Evolutionary conservation across 2,113 vertebrate genomes (phyloP).

Genomic region (Epinephelus lanceolatus): DNA sequence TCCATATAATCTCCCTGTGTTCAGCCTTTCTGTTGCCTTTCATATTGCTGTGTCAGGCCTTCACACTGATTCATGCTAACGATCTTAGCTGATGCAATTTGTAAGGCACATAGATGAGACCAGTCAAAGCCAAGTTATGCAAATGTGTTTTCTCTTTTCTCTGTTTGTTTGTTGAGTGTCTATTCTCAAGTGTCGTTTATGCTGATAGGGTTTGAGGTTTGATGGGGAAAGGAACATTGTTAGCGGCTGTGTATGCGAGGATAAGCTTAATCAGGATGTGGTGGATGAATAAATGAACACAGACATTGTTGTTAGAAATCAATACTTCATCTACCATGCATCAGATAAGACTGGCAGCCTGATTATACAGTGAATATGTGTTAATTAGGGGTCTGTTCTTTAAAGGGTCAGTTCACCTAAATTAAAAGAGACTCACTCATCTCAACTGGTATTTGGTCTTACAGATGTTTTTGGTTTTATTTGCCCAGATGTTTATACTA

Average conservation of each 20-base stretch:
- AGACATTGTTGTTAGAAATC: slow-evolving; percentile 42
- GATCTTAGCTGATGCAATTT: slow-evolving; percentile 52
- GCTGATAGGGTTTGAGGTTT: slow-evolving; percentile 7
- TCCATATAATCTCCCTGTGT: slow-evolving; percentile 41
- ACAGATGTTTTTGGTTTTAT: neutral
- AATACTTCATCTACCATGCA: slow-evolving; percentile 47
- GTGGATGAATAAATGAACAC: slow-evolving; percentile 41
- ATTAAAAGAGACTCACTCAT: neutral
- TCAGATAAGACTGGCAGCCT: slow-evolving; percentile 13
- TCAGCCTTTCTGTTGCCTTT: slow-evolving; percentile 27
- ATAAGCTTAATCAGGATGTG: slow-evolving; percentile 24
- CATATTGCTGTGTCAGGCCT: slow-evolving; percentile 54
- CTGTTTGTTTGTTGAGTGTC: slow-evolving; percentile 24
- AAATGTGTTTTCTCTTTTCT: slow-evolving; percentile 28
- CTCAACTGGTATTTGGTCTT: neutral
- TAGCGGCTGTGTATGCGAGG: neutral
- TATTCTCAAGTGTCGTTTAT: slow-evolving; percentile 40
- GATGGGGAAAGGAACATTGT: slow-evolving; percentile 1
- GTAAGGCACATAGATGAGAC: slow-evolving; percentile 12
- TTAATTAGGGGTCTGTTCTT: slow-evolving; percentile 49
- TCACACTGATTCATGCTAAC: slow-evolving; percentile 53
- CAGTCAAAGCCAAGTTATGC: slow-evolving; percentile 30
- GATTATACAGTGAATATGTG: slow-evolving; percentile 9
- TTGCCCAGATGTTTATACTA: neutral
- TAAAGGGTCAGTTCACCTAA: slow-evolving; percentile 5